Evolutionary conservation across 2,113 vertebrate genomes (phyloP).

Genomic region (Prinia subflava): DNA sequence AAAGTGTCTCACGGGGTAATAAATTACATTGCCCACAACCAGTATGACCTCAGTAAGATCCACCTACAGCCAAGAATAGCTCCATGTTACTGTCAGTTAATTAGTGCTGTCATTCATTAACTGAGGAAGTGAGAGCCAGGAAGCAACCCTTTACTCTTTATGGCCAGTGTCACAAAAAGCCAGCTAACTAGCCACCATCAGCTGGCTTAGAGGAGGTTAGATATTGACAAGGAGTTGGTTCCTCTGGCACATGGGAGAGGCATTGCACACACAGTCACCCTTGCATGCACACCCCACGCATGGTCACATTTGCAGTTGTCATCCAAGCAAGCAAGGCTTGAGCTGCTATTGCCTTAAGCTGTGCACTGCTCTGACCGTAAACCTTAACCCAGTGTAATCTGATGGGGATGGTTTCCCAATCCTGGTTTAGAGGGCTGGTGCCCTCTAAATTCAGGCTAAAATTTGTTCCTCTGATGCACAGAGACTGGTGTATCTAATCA

Average conservation of each 20-base stretch:
- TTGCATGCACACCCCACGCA: background rate
- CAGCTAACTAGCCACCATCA: background rate
- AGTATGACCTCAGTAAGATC: slow-evolving; percentile 66
- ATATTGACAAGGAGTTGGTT: background rate
- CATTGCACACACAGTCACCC: background rate
- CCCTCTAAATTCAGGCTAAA: background rate
- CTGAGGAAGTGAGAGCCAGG: slow-evolving; percentile 42
- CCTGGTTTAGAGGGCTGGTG: background rate
- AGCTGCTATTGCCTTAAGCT: rapidly evolving
- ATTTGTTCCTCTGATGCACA: background rate
- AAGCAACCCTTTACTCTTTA: slow-evolving; percentile 12
- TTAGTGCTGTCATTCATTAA: slow-evolving; percentile 63
- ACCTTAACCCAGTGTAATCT: background rate
- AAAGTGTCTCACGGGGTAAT: slow-evolving; percentile 29
- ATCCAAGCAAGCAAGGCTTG: background rate
- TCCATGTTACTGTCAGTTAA: slow-evolving; percentile 68
- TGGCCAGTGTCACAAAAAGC: background rate
- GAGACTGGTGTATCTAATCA: background rate
- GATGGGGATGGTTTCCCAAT: background rate
- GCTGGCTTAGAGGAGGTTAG: background rate
- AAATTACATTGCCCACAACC: slow-evolving; percentile 53
- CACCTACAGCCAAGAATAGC: slow-evolving; percentile 51
- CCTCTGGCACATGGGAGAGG: background rate
- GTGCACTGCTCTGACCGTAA: background rate
- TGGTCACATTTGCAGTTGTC: background rate